Percentiles rank a stretch among this genome's conserved stretches.
Conservation (phyloP, 2,888 invertebrate species). For the Artemia sinica region DNA sequence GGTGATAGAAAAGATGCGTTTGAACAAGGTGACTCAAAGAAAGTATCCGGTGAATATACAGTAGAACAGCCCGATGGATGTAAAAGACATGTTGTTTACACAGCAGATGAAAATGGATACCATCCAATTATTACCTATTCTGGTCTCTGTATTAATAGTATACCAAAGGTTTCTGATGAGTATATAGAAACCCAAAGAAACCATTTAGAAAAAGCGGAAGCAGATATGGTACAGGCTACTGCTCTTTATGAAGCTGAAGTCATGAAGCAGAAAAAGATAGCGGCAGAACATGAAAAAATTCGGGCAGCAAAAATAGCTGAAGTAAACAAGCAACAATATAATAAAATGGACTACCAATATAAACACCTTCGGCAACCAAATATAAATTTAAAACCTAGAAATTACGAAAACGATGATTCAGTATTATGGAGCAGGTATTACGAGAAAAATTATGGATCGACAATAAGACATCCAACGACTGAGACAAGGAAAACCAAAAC, state of each 20-base stretch:
- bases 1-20: neutral
- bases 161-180: conserved; percentile 1
- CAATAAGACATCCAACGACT: too few relatives aligned
- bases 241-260: neutral
- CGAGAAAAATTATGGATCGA: too few relatives aligned
- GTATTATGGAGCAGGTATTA: too few relatives aligned
- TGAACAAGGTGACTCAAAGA: neutral
- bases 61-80: conserved; percentile 7
- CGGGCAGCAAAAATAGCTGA: conserved; percentile 3
- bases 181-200: neutral
- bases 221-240: neutral
- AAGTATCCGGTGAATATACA: neutral
- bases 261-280: neutral
- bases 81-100: neutral
- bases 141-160: neutral
- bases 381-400: too few relatives aligned
- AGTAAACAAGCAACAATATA: neutral
- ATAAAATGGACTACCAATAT: too few relatives aligned
- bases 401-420: too few relatives aligned
- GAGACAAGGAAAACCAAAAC: too few relatives aligned
- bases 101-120: conserved; percentile 1
- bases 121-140: conserved; percentile 4
- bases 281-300: conserved; percentile 8
- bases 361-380: too few relatives aligned
- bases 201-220: neutral